Base-by-base conservation (phyloP, 1,140 invertebrate species). In the Sinella curviseta region DNA sequence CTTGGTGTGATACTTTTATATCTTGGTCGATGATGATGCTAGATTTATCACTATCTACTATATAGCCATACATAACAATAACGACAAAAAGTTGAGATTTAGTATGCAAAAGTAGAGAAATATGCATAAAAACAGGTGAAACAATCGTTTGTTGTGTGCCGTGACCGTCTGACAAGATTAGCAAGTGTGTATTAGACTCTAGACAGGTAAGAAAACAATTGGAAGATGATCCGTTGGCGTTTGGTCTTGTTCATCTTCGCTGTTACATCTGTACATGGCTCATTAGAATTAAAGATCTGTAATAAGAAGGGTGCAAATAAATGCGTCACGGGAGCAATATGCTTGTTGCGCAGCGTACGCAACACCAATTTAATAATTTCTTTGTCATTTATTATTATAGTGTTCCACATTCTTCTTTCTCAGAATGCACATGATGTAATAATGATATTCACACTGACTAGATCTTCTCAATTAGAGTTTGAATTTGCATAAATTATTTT, bases 21-120 rank as follows among this genome's bases (percentile, higher is more conserved):
- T 48, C 20, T 48, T 48, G 39, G 39, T 48, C n/a, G n/a, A n/a
- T 48, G 39, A 60, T 60, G 57, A 60, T 12, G 57, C 57, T 60
- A 60, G 57, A 60, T 60, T 60, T 60, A 60, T 60, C 14, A n/a
- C 24, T 26, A n/a, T 60, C 57, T 26, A 60, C 24, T 60, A 60
- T 48, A n/a, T n/a, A n/a, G n/a, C 20, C 39, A 48, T 48, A 48
- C 39, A 48, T 48, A 20, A 48, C 20, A n/a, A 12, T 48, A 48
- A 8, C 39, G 8, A 48, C 39, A n/a, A n/a, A n/a, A n/a, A n/a
- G n/a, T 48, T 48, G 20, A 48, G 39, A 48, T 48, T 20, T 48
- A 20, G 20, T 20, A 8, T 12, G 39, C 39, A 48, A n/a, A n/a
- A n/a, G n/a, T n/a, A 20, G 8, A 48, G 20, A 48, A 48, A 48